Base-by-base conservation (phyloP, 2,113 vertebrate genomes). In the Camelus dromedarius region DNA sequence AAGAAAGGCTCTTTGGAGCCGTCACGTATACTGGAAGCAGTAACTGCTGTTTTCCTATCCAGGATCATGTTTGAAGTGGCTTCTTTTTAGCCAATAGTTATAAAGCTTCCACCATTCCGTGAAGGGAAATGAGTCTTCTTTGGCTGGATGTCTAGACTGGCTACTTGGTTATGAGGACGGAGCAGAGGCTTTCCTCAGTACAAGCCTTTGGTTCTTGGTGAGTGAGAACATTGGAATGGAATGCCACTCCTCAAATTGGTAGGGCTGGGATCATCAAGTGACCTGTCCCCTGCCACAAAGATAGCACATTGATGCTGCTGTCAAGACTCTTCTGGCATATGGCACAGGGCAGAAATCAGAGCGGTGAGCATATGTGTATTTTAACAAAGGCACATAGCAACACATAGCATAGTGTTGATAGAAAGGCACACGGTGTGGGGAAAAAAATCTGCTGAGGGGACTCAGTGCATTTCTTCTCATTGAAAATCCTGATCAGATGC, bases 361-460 rank as follows among this genome's bases (percentile, higher is more conserved):
- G 46, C 19, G 22, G 4, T 20, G 62, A 58, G 18, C 0, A 0
- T 30, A 14, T 0, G 1, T 24, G 19, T 82, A 16, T 48, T 70
- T 72, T 50, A 4, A 26, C 32, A 48, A 35, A 85, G 42, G 14
- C 26, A 66, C 20, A 35, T 2, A 26, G 2, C 5, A 10, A 12
- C 26, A 66, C 20, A 32, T 2, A 26, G 2, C 5, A 10, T 80
- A 1, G 32, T 2, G 19, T 10, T 8, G 38, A 56, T 3, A 54
- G 46, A 50, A 62, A 79, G 48, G n/a, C 15, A 19, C 2, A 0
- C 0, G 28, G 10, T 9, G 46, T 60, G 5, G 20, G 14, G 28
- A 3, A 8, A 46, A 66, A 46, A 75, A 56, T 76, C 50, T 60
- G 10, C 62, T 22, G 14, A 64, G 73, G 22, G 2, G 2, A 52